These are phyloP conservation scores for Deilephila porcellus DNA, from an alignment of 2,888 invertebrate genomes.

Conservation along the genomic window DNA sequence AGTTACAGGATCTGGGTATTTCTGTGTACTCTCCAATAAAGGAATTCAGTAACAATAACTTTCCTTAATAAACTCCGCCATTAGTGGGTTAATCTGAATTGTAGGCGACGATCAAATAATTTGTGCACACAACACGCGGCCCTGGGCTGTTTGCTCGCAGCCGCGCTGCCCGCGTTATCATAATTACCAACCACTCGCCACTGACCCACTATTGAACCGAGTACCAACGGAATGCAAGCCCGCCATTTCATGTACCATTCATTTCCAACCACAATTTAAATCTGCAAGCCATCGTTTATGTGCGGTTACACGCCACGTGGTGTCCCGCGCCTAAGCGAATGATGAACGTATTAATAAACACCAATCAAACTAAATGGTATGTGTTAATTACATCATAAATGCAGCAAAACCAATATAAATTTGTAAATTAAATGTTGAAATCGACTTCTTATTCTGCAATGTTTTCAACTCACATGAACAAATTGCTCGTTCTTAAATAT, in stretches of 20 bases:
- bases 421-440: neutral
- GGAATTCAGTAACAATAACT: conserved; percentile 39
- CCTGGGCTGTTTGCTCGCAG: conserved; percentile 42
- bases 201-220: conserved; percentile 1
- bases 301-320: neutral
- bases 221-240: neutral
- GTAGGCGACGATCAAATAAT: conserved; percentile 49
- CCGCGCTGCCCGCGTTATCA: conserved; percentile 39
- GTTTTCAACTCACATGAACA: too few relatives aligned
- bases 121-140: conserved; percentile 36
- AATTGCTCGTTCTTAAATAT: too few relatives aligned
- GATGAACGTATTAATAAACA: neutral
- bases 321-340: neutral
- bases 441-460: neutral
- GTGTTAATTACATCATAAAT: neutral
- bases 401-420: neutral
- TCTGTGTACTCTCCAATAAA: conserved; percentile 19
- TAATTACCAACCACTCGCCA: conserved; percentile 41
- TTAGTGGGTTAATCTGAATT: conserved; percentile 50
- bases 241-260: conserved; percentile 3
- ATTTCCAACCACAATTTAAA: conserved; percentile 23
- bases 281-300: neutral
- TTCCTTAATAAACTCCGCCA: conserved; percentile 39
- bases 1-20: neutral
- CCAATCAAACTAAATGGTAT: neutral